A percentile compares a stretch with the other conserved stretches of the same genome.
Evolutionary conservation across 2,113 vertebrate species (phyloP).

Genomic region (Phycodurus eques): DNA sequence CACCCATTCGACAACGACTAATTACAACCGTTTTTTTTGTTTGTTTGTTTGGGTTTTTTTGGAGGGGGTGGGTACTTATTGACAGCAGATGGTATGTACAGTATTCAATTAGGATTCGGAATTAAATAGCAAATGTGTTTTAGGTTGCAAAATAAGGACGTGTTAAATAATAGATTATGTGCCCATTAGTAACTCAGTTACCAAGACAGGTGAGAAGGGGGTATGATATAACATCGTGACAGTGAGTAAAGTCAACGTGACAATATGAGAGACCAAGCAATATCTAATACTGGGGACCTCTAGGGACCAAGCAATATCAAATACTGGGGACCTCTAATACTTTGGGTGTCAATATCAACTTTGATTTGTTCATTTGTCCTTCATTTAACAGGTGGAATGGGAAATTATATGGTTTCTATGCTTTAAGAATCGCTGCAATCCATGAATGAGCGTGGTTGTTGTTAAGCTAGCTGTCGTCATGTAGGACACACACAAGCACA

Average conservation of each 20-base stretch:
- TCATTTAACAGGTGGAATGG: background rate
- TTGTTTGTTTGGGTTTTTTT: too few relatives aligned
- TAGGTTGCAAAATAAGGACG: background rate
- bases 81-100: background rate
- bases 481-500: background rate
- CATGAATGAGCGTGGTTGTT: background rate
- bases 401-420: background rate
- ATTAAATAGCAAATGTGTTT: background rate
- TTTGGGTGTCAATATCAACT: background rate
- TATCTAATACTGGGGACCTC: background rate
- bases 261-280: background rate
- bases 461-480: slow-evolving; percentile 35
- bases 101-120: background rate
- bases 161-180: background rate
- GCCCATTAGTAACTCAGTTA: background rate
- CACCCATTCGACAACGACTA: too few relatives aligned
- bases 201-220: background rate
- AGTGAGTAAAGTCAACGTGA: background rate
- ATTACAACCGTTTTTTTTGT: too few relatives aligned
- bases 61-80: background rate
- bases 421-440: background rate
- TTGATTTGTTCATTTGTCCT: background rate
- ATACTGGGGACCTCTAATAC: background rate
- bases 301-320: background rate
- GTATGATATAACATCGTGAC: background rate